Evolutionary conservation across 2,113 vertebrate species (phyloP).

Genomic region (Apaloderma vittatum): DNA sequence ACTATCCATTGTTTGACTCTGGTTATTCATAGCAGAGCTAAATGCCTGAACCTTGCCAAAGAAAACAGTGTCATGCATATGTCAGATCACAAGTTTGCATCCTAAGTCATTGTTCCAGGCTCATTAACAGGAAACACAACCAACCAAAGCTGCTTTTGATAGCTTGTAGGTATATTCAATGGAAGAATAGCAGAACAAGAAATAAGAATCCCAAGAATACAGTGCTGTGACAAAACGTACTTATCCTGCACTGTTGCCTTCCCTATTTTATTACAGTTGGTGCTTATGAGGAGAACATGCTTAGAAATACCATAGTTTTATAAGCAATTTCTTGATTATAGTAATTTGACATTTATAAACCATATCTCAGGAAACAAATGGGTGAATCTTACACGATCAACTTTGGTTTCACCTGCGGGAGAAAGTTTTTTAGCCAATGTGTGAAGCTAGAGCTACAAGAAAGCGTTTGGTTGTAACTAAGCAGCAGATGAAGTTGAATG

Average conservation of each 20-base stretch:
- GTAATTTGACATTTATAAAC: neutral
- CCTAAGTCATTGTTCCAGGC: neutral
- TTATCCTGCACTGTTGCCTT: neutral
- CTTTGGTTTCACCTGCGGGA: neutral
- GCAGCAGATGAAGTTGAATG: neutral
- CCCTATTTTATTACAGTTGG: neutral
- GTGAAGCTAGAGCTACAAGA: neutral
- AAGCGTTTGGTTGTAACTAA: neutral
- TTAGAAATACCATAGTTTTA: neutral
- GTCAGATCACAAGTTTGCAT: conserved; percentile 11
- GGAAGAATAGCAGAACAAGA: neutral
- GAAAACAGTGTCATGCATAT: neutral
- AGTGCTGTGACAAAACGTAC: neutral
- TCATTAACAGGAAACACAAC: conserved; percentile 22
- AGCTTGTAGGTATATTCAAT: neutral
- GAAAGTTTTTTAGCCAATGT: neutral
- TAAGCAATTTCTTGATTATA: neutral
- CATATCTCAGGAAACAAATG: neutral
- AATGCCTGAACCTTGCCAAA: conserved; percentile 28
- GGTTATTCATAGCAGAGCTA: conserved; percentile 27
- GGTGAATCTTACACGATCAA: accelerated
- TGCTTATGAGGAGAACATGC: neutral
- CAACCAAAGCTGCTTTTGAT: neutral
- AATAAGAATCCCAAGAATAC: neutral
- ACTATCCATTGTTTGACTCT: conserved; percentile 36